Percentiles rank a stretch among this genome's conserved stretches.
Evolutionary conservation across 2,888 invertebrate genomes (phyloP).

Genomic region (Ormyrus nitidulus): DNA sequence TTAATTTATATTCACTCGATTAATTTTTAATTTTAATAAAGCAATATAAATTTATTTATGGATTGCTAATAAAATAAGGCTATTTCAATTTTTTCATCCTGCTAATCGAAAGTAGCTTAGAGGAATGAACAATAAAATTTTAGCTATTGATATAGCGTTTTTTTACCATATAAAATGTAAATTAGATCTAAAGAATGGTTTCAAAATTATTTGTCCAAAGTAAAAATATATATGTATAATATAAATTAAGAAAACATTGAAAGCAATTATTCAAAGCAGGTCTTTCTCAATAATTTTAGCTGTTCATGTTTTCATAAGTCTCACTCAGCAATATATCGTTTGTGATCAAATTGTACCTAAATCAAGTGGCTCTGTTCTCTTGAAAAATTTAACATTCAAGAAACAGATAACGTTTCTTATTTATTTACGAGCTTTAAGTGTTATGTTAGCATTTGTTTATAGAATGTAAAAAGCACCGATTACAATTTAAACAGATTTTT

Average conservation of each 20-base stretch:
- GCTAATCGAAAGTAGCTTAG: no score
- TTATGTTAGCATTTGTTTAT: slow-evolving; percentile 36
- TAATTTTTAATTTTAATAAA: background rate
- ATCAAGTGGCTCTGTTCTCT: slow-evolving; percentile 40
- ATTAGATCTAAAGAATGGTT: no score
- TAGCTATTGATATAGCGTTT: no score
- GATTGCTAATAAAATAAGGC: no score
- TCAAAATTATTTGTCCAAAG: background rate
- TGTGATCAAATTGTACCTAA: background rate
- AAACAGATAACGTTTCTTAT: slow-evolving; percentile 4
- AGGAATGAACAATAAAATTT: no score
- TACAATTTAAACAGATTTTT: slow-evolving; percentile 6
- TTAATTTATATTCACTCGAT: background rate
- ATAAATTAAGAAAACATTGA: background rate
- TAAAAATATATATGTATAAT: background rate
- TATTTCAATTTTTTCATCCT: background rate
- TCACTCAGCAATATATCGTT: background rate
- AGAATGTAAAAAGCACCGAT: slow-evolving; percentile 7
- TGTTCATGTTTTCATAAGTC: slow-evolving; percentile 1
- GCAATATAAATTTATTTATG: no score
- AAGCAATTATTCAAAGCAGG: background rate
- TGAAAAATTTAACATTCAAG: slow-evolving; percentile 20
- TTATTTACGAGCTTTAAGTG: slow-evolving; percentile 2
- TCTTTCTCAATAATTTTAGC: slow-evolving; percentile 34
- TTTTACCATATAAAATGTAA: no score